Base-by-base conservation (phyloP, 2,888 invertebrate species). In the Baronia brevicornis region DNA sequence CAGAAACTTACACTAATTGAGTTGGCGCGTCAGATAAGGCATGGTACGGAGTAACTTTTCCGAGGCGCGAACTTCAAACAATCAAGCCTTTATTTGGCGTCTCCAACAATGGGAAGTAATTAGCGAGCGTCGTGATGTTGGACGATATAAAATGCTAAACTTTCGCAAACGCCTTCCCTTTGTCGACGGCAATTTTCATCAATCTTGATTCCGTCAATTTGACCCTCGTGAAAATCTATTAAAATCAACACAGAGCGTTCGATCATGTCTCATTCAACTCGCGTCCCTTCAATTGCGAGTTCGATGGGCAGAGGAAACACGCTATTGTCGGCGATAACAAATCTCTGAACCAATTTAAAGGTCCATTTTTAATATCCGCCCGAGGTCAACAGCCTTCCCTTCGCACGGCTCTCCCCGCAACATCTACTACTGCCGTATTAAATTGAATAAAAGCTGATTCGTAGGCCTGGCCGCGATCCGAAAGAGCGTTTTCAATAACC, bases 401-500 rank as follows among this genome's bases (percentile, higher is more conserved):
- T 70, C 69, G 60, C 73, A 70, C 68, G 68, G 64, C 55, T 48
- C 45, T 51, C 49, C 56, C 61, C 57, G 53, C 54, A 57, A 48
- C 49, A 30, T 38, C 47, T 44, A 43, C 33, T 44, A 38, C 41
- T 39, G 39, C 54, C 50, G 56, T 57, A 56, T 57, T 62, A 65
- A 72, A 77, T 75, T 71, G 67, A 65, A 69, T 68, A 60, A 78
- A 69, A 64, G 68, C 63, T 66, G 67, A 70, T 73, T 69, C 69
- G 68, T 69, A 61, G 65, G 67, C 60, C 55, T 46, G 48, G 43
- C 33, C 51, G 38, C 50, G 43, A 39, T 52, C 66, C 69, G 65
- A 69, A 70, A 67, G 63, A 69, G 58, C 73, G 63, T 68, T 79
- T 74, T 73, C 79, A 79, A 77, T 79, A 77, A 70, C 73, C 63